Evolutionary conservation across 2,888 invertebrate species (phyloP).

Genomic region (Lasius platythorax): DNA sequence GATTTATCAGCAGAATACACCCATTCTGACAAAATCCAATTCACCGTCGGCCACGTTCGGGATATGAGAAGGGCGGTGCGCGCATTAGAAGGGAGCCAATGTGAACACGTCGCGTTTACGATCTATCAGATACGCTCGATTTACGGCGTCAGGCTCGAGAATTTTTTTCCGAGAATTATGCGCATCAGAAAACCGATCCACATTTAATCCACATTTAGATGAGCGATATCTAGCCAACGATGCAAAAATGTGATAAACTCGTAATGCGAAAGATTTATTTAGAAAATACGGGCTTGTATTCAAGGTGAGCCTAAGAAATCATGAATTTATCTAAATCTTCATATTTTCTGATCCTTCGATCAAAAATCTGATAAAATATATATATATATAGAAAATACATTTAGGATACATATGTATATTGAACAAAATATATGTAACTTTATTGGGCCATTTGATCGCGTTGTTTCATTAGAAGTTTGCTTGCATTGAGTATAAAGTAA

Average conservation of each 20-base stretch:
- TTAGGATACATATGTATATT: too few species aligned
- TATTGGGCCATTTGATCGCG: background rate
- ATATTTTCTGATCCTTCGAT: background rate
- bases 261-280: background rate
- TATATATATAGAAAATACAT: background rate
- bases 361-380: background rate
- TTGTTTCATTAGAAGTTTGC: background rate
- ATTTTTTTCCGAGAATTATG: conserved; percentile 23
- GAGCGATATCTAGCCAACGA: background rate
- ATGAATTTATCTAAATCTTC: background rate
- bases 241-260: background rate
- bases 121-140: conserved; percentile 47
- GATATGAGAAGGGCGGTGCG: background rate
- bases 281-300: background rate
- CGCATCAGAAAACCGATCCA: background rate
- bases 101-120: conserved; percentile 29
- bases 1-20: conserved; percentile 50
- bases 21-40: conserved; percentile 44
- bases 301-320: background rate
- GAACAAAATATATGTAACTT: background rate
- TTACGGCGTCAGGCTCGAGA: conserved; percentile 19
- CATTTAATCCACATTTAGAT: conserved; percentile 7
- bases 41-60: conserved; percentile 9
- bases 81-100: conserved; percentile 30
- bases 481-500: background rate